Evolutionary conservation across 2,113 vertebrate genomes (phyloP).

Genomic region (Romanogobio albipinnatus): DNA sequence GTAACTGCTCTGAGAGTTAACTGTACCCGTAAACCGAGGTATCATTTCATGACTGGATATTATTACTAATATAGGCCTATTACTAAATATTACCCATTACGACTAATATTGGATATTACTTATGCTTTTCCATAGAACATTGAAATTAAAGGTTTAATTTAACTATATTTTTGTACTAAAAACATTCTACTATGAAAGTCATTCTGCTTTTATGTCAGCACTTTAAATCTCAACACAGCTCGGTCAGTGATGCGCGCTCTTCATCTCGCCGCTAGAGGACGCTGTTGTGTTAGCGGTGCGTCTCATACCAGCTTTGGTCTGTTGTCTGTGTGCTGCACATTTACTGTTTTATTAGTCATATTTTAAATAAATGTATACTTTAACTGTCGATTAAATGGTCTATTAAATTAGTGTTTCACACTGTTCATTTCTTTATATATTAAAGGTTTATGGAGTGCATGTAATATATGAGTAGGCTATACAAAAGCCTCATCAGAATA

Average conservation of each 20-base stretch:
- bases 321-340: background rate
- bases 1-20: constrained; percentile 39
- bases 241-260: background rate
- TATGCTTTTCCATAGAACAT: too few relatives aligned
- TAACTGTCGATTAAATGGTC: background rate
- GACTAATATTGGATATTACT: too few relatives aligned
- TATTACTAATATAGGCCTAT: background rate
- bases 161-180: constrained; percentile 18
- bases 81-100: too few relatives aligned
- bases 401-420: background rate
- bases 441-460: too few relatives aligned
- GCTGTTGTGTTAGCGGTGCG: constrained; percentile 39
- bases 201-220: background rate
- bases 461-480: too few relatives aligned
- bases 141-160: background rate
- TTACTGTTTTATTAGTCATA: background rate
- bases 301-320: background rate
- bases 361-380: background rate
- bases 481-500: too few relatives aligned
- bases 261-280: constrained; percentile 47
- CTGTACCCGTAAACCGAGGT: background rate
- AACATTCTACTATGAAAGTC: background rate
- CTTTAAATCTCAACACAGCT: background rate
- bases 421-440: background rate
- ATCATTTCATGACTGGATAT: background rate